Evolutionary conservation across 2,797 vertebrate genomes (phyloP), one percentile per base, ranked within the genome.

Genomic region (Coregonus sp.): DNA sequence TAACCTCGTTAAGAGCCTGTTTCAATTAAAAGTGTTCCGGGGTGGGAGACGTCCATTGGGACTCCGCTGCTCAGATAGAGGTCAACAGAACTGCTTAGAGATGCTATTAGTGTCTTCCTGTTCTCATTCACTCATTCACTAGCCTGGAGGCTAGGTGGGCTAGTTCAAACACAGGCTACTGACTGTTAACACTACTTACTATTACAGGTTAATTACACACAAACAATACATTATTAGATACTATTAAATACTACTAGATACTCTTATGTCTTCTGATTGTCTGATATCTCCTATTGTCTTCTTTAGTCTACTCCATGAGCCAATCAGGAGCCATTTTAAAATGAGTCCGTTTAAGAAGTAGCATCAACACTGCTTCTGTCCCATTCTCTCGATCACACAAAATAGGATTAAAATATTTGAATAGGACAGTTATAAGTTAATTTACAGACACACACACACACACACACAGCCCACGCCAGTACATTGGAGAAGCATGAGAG

Each of bases 11-110:
- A 86, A 81, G 51, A 75, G 52, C 68, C 73, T 9, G 51, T 78
- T 89, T 88, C 86, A 88, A 84, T 88, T 87, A 88, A 85, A 74
- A 83, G 76, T 71, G 70, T 75, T 75, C 50, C 65, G 29, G 81
- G 74, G 80, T 84, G 82, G 81, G 47, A 68, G 20, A 69, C 33
- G 18, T 73, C 80, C 63, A 74, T 71, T 9, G 75, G 73, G 71
- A 76, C 61, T 73, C 63, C 35, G 4, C 37, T 61, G 33, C 69
- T 78, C 72, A 75, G 72, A 67, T 72, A 73, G 75, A 77, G 75
- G 72, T 80, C 75, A 63, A 51, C 50, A 33, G 65, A 69, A 15
- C 66, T 54, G 29, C 50, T 12, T 4, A 37, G 47, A 75, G 11
- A 69, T 54, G 12, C 15, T 70, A 67, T 66, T 52, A 63, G 9